phyloP scores from a whole-genome alignment of 1,140 invertebrate genomes.

The Trachymyrmex cornetzi region DNA sequence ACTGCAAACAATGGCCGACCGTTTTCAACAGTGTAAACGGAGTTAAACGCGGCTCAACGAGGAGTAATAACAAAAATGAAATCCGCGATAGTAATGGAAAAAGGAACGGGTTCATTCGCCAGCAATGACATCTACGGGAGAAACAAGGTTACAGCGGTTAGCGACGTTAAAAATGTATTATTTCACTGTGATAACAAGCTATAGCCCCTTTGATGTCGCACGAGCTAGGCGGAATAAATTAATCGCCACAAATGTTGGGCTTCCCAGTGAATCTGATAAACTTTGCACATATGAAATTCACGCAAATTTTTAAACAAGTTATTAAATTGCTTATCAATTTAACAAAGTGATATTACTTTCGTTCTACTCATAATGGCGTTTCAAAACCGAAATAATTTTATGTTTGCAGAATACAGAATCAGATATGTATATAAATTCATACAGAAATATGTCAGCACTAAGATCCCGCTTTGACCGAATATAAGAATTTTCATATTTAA shows the following conservation, averaged over 20 bases:
- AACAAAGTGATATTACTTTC: no score
- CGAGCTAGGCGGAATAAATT: constrained; percentile 54
- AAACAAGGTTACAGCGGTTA: constrained; percentile 21
- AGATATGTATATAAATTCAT: no score
- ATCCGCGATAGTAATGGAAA: constrained; percentile 52
- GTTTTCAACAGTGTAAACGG: constrained; percentile 59
- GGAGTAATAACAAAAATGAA: constrained; percentile 66
- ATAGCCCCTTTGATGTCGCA: constrained; percentile 25
- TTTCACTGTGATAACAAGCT: constrained; percentile 26
- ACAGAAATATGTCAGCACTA: no score
- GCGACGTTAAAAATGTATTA: constrained; percentile 49
- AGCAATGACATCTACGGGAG: constrained; percentile 3
- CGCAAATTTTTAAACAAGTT: neutral
- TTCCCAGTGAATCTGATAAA: constrained; percentile 24
- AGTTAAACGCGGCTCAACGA: constrained; percentile 49
- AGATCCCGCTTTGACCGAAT: no score
- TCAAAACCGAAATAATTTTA: no score
- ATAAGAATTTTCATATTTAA: no score
- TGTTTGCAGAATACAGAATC: no score
- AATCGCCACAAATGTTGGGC: constrained; percentile 16
- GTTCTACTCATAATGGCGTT: no score
- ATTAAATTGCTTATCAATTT: no score
- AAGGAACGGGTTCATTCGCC: constrained; percentile 2
- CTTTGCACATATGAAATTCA: constrained; percentile 4
- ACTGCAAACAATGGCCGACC: constrained; percentile 62